Percentiles rank a stretch among this genome's conserved stretches.
phyloP scores from a whole-genome alignment of 1,140 invertebrate genomes.

The Mamestra configurata region DNA sequence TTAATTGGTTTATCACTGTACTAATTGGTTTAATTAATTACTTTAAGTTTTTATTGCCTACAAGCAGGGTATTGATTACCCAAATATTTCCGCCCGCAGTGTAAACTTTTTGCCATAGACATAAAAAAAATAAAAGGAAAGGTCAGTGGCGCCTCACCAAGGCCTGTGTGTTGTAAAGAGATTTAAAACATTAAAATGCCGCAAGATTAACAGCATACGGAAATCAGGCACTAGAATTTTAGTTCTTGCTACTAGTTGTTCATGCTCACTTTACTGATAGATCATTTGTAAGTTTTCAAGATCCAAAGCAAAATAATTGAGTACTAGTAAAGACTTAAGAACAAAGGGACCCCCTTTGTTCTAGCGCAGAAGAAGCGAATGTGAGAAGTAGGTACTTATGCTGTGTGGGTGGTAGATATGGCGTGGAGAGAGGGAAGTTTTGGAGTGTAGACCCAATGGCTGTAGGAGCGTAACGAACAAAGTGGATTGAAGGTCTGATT shows the following conservation, averaged over 20 bases:
- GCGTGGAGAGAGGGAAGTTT: no score
- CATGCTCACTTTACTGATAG: no score
- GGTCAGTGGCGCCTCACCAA: conserved; percentile 35
- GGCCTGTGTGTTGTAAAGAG: conserved; percentile 13
- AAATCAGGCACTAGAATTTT: background rate
- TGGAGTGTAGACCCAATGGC: no score
- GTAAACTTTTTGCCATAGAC: conserved; percentile 15
- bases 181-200: background rate
- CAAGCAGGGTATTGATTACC: conserved; percentile 30
- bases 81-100: conserved; percentile 40
- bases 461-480: no score
- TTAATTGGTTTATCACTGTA: conserved; percentile 11
- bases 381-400: no score
- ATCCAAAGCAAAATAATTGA: no score
- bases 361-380: no score
- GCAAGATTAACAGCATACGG: background rate
- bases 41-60: conserved; percentile 32
- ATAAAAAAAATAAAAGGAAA: conserved; percentile 39
- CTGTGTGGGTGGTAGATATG: no score
- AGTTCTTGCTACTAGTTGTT: background rate
- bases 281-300: no score
- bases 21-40: conserved; percentile 14
- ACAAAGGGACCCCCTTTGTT: no score
- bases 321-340: no score
- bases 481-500: no score